A percentile compares a stretch with the other conserved stretches of the same genome.
phyloP scores from a whole-genome alignment of 2,797 vertebrate genomes.

The Spatula clypeata region DNA sequence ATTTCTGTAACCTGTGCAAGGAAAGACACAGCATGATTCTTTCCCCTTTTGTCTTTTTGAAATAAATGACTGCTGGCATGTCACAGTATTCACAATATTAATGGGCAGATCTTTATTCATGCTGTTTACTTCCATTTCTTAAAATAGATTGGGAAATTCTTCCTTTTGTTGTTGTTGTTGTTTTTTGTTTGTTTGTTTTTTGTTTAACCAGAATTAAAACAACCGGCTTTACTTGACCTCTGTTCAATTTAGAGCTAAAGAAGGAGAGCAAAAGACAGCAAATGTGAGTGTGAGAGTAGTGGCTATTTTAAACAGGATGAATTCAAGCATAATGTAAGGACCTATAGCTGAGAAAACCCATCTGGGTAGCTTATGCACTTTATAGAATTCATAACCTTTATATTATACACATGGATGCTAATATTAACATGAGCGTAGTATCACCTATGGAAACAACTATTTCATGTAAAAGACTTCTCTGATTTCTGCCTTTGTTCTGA shows the following conservation, averaged over 20 bases:
- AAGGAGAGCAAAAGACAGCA: not conserved
- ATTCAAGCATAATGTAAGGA: not conserved
- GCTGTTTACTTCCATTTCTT: not conserved
- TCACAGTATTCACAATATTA: not conserved
- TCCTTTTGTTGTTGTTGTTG: not conserved
- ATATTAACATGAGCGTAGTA: not conserved
- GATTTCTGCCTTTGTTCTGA: not conserved
- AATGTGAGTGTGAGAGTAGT: not conserved
- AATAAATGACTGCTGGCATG: not conserved
- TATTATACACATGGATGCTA: not conserved
- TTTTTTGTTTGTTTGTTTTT: not conserved
- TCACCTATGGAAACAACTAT: not conserved
- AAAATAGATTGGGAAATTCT: not conserved
- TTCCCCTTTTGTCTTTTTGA: not conserved
- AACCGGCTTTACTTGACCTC: not conserved
- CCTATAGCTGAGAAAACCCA: not conserved
- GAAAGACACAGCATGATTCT: not conserved
- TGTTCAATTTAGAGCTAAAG: not conserved
- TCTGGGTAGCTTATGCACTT: not conserved
- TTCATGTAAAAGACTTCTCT: not conserved
- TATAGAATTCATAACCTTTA: not conserved
- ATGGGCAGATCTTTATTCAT: not conserved
- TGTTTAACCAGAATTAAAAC: not conserved
- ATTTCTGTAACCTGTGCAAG: not conserved
- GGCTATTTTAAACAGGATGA: not conserved